phyloP scores from a whole-genome alignment of 2,797 vertebrate species.

The Gambusia yucatana region DNA sequence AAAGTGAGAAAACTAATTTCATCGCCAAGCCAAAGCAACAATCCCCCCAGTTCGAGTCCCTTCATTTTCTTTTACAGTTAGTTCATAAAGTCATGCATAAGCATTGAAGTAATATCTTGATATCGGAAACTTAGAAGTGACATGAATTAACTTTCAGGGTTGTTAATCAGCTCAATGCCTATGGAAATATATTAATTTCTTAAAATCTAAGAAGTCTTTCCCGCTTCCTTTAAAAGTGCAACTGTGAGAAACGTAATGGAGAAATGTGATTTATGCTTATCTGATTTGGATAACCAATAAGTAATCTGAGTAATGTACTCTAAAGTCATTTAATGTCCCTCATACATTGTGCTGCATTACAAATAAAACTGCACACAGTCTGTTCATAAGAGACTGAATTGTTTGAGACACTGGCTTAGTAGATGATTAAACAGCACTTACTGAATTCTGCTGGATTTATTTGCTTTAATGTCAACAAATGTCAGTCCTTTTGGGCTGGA shows the following conservation, averaged over 20 bases:
- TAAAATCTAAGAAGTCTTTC: background rate
- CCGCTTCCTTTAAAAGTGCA: background rate
- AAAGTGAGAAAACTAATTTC: background rate
- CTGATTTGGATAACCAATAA: background rate
- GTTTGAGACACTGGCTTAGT: constrained; percentile 43
- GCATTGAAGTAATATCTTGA: background rate
- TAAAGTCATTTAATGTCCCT: background rate
- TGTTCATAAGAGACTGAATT: constrained; percentile 28
- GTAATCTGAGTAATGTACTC: background rate
- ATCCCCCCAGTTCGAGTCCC: background rate
- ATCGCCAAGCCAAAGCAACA: background rate
- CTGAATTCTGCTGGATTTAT: constrained; percentile 40
- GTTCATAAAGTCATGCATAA: background rate
- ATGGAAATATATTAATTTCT: background rate
- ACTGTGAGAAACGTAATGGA: background rate
- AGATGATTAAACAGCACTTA: constrained; percentile 40
- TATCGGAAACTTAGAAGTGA: background rate
- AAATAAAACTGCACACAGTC: background rate
- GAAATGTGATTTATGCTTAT: background rate
- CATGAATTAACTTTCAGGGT: background rate
- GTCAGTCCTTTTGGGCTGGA: constrained; percentile 30
- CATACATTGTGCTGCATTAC: background rate
- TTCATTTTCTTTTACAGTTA: background rate
- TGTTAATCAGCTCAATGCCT: background rate
- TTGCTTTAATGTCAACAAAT: constrained; percentile 38